Conservation (phyloP, 2,113 vertebrate species). For the Penelope pileata region DNA sequence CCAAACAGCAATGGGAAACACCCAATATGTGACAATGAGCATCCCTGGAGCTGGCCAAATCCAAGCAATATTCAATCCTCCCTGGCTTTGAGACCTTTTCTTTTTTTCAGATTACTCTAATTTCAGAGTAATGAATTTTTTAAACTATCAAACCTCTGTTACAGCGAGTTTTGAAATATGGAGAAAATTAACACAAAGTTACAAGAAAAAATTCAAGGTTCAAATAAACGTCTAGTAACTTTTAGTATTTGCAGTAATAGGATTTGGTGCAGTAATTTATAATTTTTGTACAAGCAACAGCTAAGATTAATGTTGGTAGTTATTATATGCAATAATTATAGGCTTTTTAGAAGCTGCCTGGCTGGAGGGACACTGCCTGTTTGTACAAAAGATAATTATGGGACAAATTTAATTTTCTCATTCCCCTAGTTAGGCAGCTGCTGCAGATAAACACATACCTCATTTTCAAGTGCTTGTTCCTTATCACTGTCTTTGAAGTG, state of each 20-base stretch:
- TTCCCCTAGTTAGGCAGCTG: constrained; percentile 12
- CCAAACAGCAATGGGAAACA: background rate
- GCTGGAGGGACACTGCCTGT: constrained; percentile 63
- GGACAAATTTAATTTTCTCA: constrained; percentile 60
- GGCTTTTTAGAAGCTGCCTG: constrained; percentile 54
- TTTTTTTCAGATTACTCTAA: background rate
- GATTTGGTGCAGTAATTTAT: constrained; percentile 68
- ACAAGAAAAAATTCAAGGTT: background rate
- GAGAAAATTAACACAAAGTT: constrained; percentile 30
- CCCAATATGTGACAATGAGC: fast-evolving
- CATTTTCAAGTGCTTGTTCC: constrained; percentile 2
- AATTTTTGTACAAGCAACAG: constrained; percentile 55
- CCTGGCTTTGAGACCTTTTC: background rate
- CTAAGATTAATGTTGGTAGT: constrained; percentile 62
- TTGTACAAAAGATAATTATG: constrained; percentile 60
- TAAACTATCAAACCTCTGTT: background rate
- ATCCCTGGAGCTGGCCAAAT: background rate
- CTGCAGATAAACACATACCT: constrained; percentile 42
- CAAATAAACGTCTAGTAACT: constrained; percentile 23
- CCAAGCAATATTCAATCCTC: background rate
- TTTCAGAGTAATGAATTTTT: constrained; percentile 27
- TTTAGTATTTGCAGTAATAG: constrained; percentile 57
- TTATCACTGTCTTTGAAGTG: constrained; percentile 7
- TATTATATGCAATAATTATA: constrained; percentile 70
- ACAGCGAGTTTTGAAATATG: background rate